Evolutionary conservation across 1,140 invertebrate species (phyloP).

Genomic region (Tyrophagus putrescentiae): DNA sequence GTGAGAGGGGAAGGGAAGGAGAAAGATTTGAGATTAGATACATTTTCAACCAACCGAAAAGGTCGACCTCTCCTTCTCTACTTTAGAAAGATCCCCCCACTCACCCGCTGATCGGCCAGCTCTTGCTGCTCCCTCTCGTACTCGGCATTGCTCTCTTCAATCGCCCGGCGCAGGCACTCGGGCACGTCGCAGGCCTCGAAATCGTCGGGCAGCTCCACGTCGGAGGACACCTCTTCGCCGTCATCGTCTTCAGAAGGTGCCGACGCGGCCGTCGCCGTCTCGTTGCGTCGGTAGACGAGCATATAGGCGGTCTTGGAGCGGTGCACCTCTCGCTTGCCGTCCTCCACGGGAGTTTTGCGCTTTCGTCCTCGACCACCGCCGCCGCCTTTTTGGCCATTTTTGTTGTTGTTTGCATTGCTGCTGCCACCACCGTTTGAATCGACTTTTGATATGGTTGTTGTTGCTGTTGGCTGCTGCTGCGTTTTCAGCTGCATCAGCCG

Average conservation of each 20-base stretch:
- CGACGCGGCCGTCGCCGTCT: no score
- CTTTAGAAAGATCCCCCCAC: conserved; percentile 5
- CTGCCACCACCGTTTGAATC: no score
- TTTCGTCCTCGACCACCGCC: not conserved
- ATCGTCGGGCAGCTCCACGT: conserved; percentile 19
- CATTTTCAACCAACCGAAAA: not conserved
- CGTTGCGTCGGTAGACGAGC: conserved; percentile 44
- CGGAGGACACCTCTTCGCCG: no score
- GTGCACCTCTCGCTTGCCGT: conserved; percentile 33
- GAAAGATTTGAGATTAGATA: not conserved
- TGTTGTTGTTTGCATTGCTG: conserved; percentile 17
- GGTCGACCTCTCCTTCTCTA: not conserved
- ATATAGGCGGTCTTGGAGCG: conserved; percentile 46
- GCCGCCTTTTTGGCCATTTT: not conserved
- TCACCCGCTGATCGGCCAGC: conserved; percentile 31
- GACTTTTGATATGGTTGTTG: no score
- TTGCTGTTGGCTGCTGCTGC: no score
- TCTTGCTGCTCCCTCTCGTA: conserved; percentile 36
- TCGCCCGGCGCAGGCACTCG: conserved; percentile 29
- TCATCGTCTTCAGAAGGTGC: no score
- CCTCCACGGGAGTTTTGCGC: not conserved
- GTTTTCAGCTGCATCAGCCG: not conserved
- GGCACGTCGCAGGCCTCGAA: conserved; percentile 27
- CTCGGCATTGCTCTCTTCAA: conserved; percentile 35
- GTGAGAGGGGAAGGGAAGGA: not conserved